Percentiles rank a stretch among this genome's conserved stretches.
phyloP scores from a whole-genome alignment of 2,797 vertebrate species.

The Myiotriccus ornatus region DNA sequence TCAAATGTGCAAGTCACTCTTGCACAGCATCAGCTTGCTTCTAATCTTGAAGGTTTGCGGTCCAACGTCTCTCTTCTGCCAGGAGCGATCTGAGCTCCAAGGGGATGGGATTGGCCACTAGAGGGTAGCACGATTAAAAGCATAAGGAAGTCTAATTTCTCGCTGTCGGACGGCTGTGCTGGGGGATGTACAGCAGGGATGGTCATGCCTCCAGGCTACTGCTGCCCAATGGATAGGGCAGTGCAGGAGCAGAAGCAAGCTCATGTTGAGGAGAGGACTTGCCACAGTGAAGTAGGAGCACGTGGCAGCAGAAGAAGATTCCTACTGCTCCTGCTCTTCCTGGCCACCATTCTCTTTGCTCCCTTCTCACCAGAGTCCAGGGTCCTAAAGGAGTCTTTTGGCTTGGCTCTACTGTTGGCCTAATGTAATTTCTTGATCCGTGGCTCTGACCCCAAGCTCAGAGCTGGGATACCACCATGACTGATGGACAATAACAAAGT shows the following conservation, averaged over 20 bases:
- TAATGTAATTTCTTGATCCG: not conserved
- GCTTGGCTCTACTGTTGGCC: not conserved
- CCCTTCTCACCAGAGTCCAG: not conserved
- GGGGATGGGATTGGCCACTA: slow-evolving; percentile 19
- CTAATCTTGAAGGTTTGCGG: not conserved
- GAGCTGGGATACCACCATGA: not conserved
- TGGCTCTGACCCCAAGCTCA: not conserved
- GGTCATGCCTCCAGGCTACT: not conserved
- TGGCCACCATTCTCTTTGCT: not conserved
- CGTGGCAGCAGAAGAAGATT: not conserved
- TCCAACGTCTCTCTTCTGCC: not conserved
- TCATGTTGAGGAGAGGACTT: not conserved
- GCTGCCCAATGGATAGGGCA: not conserved
- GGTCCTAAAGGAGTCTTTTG: not conserved
- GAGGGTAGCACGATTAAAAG: slow-evolving; percentile 70
- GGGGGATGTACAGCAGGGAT: not conserved
- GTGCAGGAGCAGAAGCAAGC: not conserved
- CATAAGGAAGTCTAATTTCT: not conserved
- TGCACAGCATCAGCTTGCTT: not conserved
- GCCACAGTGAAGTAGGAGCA: not conserved
- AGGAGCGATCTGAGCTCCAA: not conserved
- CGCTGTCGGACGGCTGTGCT: not conserved
- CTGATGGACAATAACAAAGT: not conserved
- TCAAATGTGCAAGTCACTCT: not conserved
- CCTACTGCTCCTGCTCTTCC: not conserved